phyloP scores from a whole-genome alignment of 2,113 vertebrate genomes.

The Eolophus roseicapilla region DNA sequence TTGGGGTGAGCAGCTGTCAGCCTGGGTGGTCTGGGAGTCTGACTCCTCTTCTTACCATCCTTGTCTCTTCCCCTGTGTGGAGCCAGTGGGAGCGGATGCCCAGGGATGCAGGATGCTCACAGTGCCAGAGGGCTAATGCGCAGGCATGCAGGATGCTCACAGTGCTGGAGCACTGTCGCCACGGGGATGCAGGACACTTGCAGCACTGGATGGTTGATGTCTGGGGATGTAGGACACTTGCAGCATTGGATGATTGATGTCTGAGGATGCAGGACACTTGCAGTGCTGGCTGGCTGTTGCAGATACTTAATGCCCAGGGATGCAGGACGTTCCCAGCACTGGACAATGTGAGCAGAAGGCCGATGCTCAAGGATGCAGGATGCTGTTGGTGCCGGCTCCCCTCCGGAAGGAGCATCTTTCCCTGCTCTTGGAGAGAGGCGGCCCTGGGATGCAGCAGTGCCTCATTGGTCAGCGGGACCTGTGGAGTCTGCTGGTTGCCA shows the following conservation, averaged over 20 bases:
- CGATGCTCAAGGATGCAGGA: neutral
- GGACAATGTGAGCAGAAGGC: neutral
- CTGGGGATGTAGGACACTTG: neutral
- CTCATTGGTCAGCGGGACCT: conserved; percentile 75
- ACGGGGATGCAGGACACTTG: neutral
- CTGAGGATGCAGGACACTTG: neutral
- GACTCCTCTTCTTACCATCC: neutral
- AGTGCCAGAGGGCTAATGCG: neutral
- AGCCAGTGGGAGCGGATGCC: neutral
- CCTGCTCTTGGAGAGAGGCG: conserved; percentile 33
- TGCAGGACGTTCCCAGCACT: neutral
- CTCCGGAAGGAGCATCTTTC: conserved; percentile 33
- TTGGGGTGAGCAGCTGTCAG: neutral
- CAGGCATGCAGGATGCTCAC: neutral
- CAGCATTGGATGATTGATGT: neutral
- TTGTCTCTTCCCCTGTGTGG: neutral
- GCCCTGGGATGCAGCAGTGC: conserved; percentile 46
- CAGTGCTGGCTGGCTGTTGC: neutral
- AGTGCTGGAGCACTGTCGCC: neutral
- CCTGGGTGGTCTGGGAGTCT: neutral
- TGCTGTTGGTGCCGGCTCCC: neutral
- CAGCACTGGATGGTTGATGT: neutral
- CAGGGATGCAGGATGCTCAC: neutral
- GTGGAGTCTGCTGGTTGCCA: conserved; percentile 82
- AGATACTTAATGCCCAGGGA: neutral